Evolutionary conservation across 2,888 invertebrate species (phyloP).

Genomic region (Lepas anatifera): DNA sequence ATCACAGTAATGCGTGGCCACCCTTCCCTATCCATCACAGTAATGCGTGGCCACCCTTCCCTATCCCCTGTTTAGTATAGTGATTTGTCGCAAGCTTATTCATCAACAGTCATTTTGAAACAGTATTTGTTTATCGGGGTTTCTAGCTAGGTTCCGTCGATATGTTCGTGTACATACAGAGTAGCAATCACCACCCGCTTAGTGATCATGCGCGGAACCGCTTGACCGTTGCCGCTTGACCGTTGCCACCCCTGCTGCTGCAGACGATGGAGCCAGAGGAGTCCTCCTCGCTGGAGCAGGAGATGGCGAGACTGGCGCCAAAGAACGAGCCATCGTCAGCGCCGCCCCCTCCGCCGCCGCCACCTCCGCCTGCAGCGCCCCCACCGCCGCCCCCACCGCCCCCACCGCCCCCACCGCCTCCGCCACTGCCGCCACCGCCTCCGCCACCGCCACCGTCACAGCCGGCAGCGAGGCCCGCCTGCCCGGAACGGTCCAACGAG

Average conservation of each 20-base stretch:
- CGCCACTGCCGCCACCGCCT: neutral
- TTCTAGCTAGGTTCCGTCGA: neutral
- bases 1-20: too few species aligned
- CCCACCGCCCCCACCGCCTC: neutral
- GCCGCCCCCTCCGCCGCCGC: neutral
- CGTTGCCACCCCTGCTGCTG: too few species aligned
- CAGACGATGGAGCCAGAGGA: constrained; percentile 6
- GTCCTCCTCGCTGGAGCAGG: neutral
- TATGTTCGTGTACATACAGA: neutral
- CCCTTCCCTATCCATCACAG: too few species aligned
- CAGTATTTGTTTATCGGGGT: neutral
- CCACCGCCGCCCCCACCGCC: neutral
- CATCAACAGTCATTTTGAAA: too few species aligned
- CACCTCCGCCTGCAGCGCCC: neutral
- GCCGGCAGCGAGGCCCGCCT: neutral
- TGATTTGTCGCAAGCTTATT: too few species aligned
- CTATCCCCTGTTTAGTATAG: too few species aligned
- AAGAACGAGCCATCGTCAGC: neutral
- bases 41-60: too few species aligned
- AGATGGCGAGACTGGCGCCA: neutral
- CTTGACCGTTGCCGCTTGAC: too few species aligned
- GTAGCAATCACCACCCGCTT: neutral
- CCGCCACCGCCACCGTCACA: neutral
- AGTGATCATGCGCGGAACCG: neutral
- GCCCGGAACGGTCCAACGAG: too few species aligned